Base-by-base conservation (phyloP, 2,888 invertebrate species). In the Gymnocheta viridis region DNA sequence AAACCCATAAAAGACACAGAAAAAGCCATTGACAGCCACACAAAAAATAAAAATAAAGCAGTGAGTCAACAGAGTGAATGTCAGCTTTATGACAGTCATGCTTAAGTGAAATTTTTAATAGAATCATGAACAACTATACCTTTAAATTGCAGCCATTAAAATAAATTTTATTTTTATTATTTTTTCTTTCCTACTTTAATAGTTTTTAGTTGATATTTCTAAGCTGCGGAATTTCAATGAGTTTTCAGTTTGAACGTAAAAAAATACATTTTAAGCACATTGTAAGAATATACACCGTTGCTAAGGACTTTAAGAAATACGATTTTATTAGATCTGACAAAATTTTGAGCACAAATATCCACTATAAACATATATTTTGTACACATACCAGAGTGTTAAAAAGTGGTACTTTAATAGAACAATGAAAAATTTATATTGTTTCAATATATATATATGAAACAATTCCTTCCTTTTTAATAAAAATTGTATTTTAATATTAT, bases 21-120 rank as follows among this genome's bases (percentile, higher is more conserved):
- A 22, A 38, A 66, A 64, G 29, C 24, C 51, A 74, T 24, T 49
- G 73, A 35, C 44, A 49, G 49, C 14, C 51, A 17, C 4, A 54
- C 6, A n/a, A 47, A 62, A 51, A 54, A 54, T 4, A n/a, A 47
- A 62, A 51, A 54, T 19, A 12, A 24, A 51, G 19, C 24, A 69
- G 24, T 69, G 44, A 69, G 67, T 29, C 58, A 67, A 14, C 22
- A 27, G 44, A 62, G 72, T 69, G 73, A 84, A 84, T 84, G 84
- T 84, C 80, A 84, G 72, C 41, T 60, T 72, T 54, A 67, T 82
- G 72, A 60, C 70, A 82, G 73, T 76, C 74, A 84, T 60, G 66
- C 76, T 62, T 84, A 60, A 77, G 62, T 56, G 22, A 58, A 62
- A 27, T 54, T 58, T 76, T 76, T 77, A 80, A 72, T 76, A 72